Conservation (phyloP, 2,888 invertebrate species). For the Trichogramma evanescens region DNA sequence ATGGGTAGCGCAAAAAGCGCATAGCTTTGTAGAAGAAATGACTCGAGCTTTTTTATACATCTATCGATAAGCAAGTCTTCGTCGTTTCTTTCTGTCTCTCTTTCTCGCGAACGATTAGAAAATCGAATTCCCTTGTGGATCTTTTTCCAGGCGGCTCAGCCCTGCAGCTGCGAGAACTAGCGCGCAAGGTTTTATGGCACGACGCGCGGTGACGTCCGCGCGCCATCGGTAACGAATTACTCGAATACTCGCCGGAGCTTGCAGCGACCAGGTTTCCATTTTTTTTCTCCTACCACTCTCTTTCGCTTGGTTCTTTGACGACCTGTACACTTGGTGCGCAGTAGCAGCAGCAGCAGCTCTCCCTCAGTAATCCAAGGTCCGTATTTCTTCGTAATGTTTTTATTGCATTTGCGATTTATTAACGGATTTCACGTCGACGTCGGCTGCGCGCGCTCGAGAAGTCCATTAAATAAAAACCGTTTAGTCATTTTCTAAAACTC, state of each 20-base stretch:
- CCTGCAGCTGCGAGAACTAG: background rate
- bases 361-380: background rate
- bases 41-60: background rate
- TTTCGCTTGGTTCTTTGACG: no score
- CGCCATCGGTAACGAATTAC: slow-evolving; percentile 8
- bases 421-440: background rate
- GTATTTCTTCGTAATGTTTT: no score
- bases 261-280: no score
- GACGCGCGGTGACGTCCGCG: background rate
- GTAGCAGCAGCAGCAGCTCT: background rate
- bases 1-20: background rate
- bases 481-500: no score
- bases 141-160: background rate
- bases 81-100: background rate
- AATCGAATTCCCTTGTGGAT: slow-evolving; percentile 18
- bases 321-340: background rate
- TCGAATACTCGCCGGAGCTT: background rate
- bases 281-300: no score
- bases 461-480: no score
- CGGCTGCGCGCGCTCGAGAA: no score
- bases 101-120: slow-evolving; percentile 12
- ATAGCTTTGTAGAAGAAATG: slow-evolving; percentile 12
- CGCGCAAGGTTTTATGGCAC: no score
- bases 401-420: no score
- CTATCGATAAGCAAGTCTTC: slow-evolving; percentile 11